Evolutionary conservation across 2,888 invertebrate genomes (phyloP).

Genomic region (Icerya purchasi): DNA sequence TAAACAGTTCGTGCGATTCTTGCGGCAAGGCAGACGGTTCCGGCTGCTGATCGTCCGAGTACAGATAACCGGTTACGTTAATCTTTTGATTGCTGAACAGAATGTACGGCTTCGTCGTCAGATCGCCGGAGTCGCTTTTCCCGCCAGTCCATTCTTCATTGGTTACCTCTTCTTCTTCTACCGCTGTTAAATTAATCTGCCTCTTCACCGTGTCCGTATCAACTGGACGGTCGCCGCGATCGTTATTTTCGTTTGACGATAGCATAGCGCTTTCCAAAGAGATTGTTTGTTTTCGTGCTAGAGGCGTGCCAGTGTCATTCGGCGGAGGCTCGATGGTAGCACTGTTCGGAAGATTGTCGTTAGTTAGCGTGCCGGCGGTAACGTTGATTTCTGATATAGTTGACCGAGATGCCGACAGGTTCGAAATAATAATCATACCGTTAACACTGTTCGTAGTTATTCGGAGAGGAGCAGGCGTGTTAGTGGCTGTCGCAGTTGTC

Average conservation of each 20-base stretch:
- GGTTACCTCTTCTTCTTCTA: no score
- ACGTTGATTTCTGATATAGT: slow-evolving; percentile 18
- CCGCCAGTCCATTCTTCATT: not conserved
- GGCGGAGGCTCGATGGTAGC: not conserved
- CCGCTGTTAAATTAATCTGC: no score
- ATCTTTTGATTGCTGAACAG: no score
- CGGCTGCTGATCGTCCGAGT: not conserved
- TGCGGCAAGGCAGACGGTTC: slow-evolving; percentile 4
- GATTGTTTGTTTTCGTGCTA: not conserved
- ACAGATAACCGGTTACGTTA: not conserved
- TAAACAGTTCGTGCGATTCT: slow-evolving; percentile 17
- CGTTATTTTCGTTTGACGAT: slow-evolving; percentile 16
- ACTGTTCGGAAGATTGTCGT: not conserved
- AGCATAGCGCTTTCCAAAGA: slow-evolving; percentile 1
- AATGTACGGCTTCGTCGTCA: no score
- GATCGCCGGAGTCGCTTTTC: not conserved
- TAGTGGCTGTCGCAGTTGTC: slow-evolving; percentile 16
- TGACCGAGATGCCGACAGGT: no score
- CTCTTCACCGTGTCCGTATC: not conserved
- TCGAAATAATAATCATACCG: slow-evolving; percentile 3
- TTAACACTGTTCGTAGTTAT: slow-evolving; percentile 12
- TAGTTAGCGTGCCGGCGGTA: slow-evolving; percentile 11
- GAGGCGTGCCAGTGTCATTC: not conserved
- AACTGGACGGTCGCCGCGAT: slow-evolving; percentile 1
- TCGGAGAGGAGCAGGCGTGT: slow-evolving; percentile 12